Base-by-base conservation (phyloP, 2,888 invertebrate genomes). In the Apotomis betuletana region DNA sequence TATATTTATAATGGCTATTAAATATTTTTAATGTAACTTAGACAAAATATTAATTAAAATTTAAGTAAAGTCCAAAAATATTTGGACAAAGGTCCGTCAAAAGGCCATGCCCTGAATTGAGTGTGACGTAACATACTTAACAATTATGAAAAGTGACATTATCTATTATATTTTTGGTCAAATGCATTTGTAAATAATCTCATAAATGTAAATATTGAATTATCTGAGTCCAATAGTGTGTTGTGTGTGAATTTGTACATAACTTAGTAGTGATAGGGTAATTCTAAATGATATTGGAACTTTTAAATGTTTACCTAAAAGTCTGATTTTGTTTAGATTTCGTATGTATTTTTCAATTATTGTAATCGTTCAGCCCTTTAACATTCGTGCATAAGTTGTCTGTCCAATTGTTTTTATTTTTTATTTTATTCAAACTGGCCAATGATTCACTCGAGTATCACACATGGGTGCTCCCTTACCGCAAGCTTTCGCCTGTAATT, bases 171-270 rank as follows among this genome's bases (percentile, higher is more conserved):
- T 64, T 55, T 55, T 64, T 55, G 65, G 55, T 57, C 36, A 61
- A 46, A 61, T 67, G 15, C 13, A 60, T 64, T 55, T 71, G 71
- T 71, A 71, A 62, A 67, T 54, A 38, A 36, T 44, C 10, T 69
- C 12, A 58, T 27, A 5, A 8, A 36, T 67, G 69, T 69, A 69
- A 70, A 70, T 70, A 63, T 36, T 27, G n/a, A 8, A 15, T 61
- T 5, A 55, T n/a, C 3, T 69, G 57, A 58, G 52, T 61, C 36
- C 46, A 60, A 54, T 59, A 67, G 36, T 55, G 41, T 61, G 61
- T 62, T 38, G 67, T 51, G 67, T 51, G 55, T 58, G n/a, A 52
- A 54, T 62, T 8, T 70, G 71, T 71, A 71, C 41, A 72, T 72
- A 68, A 46, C 5, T 67, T 38, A 49, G 13, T 12, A 38, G n/a